Base-by-base conservation (phyloP, 2,797 vertebrate genomes). In the Phoeniculus purpureus region DNA sequence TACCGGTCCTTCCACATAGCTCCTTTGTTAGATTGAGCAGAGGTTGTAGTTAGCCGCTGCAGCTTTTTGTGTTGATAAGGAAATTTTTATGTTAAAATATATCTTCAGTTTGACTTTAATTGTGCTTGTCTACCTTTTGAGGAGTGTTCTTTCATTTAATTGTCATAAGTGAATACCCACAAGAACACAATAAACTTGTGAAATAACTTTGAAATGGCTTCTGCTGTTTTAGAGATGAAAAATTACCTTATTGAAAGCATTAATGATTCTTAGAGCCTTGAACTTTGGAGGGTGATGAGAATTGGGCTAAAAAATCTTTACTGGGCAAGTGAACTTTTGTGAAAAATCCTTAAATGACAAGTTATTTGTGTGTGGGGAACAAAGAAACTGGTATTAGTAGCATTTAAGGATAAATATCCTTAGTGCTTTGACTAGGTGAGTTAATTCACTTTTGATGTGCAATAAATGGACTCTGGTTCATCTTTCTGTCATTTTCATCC, bases 1-100 rank as follows among this genome's bases (percentile, higher is more conserved):
- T 83, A 75, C 85, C 40, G 29, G 85, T 89, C 90, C 62, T 71
- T 31, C 92, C 71, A 29, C 80, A 26, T 65, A 2, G 34, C 80
- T 65, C 1, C 2, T 72, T 27, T 9, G n/a, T 37, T 37, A 37
- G 0, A 1, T 7, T 31, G 37, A 29, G 43, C 2, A 32, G 62
- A 81, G 76, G 55, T 7, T 1, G 32, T 26, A 2, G 17, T 9
- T 3, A 16, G 58, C 70, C 18, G 61, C 79, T 58, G 3, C 3
- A 23, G 25, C 45, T n/a, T 1, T 27, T 52, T 19, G 5, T n/a
- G 45, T 52, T 12, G 68, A 12, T 31, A 8, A 62, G 68, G 77
- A 37, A 58, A 10, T 17, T 6, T 29, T 29, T 21, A 40, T 2
- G 1, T 15, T 18, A 43, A 48, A 66, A 2, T 5, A 2, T 5